Evolutionary conservation across 2,888 invertebrate genomes (phyloP).

Genomic region (Bhutanitis thaidina): DNA sequence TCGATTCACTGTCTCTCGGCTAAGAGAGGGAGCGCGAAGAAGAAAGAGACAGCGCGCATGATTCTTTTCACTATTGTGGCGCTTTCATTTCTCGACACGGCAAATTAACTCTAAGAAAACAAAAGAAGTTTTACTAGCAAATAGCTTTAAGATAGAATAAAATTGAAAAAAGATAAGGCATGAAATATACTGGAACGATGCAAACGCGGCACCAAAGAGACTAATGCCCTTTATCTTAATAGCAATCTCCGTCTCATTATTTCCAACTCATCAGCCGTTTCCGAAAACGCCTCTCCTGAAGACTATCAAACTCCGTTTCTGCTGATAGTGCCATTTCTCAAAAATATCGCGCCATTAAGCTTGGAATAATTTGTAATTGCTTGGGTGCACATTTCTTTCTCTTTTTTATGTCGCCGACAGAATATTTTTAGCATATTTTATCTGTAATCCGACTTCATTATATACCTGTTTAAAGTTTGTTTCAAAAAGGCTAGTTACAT

Average conservation of each 20-base stretch:
- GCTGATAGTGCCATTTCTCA: constrained; percentile 60
- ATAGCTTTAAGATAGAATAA: no score
- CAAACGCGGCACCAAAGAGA: constrained; percentile 7
- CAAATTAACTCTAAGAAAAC: no score
- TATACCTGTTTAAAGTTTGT: background rate
- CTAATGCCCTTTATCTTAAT: constrained; percentile 61
- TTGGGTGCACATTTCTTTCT: constrained; percentile 5
- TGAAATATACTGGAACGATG: background rate
- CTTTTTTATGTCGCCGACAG: background rate
- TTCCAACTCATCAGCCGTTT: constrained; percentile 74
- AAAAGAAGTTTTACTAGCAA: no score
- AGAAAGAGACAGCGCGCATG: no score
- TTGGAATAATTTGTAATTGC: constrained; percentile 15
- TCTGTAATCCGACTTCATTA: background rate
- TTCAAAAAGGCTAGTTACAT: background rate
- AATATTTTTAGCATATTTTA: constrained; percentile 2
- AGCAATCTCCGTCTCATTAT: constrained; percentile 73
- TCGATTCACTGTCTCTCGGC: no score
- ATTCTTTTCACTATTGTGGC: no score
- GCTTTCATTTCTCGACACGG: no score
- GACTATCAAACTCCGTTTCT: constrained; percentile 40
- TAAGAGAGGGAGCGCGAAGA: no score
- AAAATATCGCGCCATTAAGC: constrained; percentile 18
- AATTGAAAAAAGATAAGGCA: no score
- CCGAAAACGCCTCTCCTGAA: constrained; percentile 57